phyloP scores from a whole-genome alignment of 30 jellyfish, hydroid and myxozoan genomes.

The Cassiopea xamachana region DNA sequence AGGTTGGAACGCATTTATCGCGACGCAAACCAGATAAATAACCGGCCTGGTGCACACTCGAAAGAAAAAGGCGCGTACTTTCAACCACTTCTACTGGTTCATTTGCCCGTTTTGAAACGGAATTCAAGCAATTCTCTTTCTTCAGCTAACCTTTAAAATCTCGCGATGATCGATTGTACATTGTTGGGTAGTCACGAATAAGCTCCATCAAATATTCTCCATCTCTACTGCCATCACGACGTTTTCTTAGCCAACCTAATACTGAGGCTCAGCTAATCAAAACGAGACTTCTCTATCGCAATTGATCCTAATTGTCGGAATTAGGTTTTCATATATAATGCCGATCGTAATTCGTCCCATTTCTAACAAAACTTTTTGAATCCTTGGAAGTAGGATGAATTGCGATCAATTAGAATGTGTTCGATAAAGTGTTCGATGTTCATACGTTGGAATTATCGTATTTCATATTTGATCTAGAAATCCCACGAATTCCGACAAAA shows the following conservation, averaged over 20 bases:
- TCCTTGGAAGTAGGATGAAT: constrained; percentile 17
- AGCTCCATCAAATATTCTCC: constrained; percentile 5
- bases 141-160: constrained; percentile 6
- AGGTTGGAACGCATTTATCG: too few species aligned
- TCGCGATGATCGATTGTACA: constrained; percentile 31
- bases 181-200: constrained; percentile 22
- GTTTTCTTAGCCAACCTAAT: neutral
- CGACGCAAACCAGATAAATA: too few species aligned
- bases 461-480: constrained; percentile 27
- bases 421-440: constrained; percentile 37
- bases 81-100: constrained; percentile 18
- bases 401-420: constrained; percentile 6
- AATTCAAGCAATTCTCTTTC: constrained; percentile 26
- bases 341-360: constrained; percentile 7
- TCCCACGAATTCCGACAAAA: constrained; percentile 28
- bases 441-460: constrained; percentile 47
- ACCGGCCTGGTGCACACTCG: too few species aligned
- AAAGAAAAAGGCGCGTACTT: neutral
- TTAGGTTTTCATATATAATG: constrained; percentile 11
- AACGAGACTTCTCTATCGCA: constrained; percentile 9
- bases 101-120: neutral
- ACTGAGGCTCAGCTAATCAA: neutral
- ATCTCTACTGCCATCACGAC: too few species aligned
- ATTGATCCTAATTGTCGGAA: neutral
- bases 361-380: constrained; percentile 19